These are phyloP conservation scores for Dicyrtoma fusca DNA, from an alignment of 2,888 invertebrate genomes.

Conservation along the genomic window DNA sequence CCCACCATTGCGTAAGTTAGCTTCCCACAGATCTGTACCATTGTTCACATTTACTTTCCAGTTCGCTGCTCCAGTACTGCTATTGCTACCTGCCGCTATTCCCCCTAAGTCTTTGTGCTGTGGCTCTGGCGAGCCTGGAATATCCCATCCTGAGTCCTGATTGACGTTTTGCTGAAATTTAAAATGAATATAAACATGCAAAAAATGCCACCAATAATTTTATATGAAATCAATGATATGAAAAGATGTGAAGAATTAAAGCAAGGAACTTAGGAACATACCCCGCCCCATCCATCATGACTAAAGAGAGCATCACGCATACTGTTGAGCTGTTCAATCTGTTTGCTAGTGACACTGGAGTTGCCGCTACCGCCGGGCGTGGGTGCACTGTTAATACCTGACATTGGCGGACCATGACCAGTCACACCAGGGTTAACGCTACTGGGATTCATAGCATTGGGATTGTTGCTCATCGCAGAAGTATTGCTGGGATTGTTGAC, in stretches of 20 bases:
- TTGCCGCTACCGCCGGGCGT: conserved; percentile 59
- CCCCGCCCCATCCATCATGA: conserved; percentile 92
- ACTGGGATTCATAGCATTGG: conserved; percentile 31
- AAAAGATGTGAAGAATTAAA: not conserved
- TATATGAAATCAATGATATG: not conserved
- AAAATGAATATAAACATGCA: conserved; percentile 57
- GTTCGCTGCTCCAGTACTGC: conserved; percentile 47
- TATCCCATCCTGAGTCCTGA: conserved; percentile 92
- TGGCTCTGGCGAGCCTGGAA: conserved; percentile 86
- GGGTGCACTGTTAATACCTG: conserved; percentile 32
- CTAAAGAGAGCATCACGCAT: conserved; percentile 90
- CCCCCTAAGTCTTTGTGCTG: conserved; percentile 63
- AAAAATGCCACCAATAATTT: not conserved
- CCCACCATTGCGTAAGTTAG: conserved; percentile 85
- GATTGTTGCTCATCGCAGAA: conserved; percentile 43
- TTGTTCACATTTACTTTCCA: conserved; percentile 91
- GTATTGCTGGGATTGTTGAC: conserved; percentile 61
- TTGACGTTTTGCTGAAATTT: conserved; percentile 86
- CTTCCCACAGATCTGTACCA: conserved; percentile 89
- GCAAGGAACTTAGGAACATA: conserved; percentile 64
- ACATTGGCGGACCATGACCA: conserved; percentile 24
- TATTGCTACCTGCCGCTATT: conserved; percentile 37
- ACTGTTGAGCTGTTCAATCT: conserved; percentile 83
- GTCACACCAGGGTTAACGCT: conserved; percentile 19
- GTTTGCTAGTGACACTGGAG: conserved; percentile 68